These are phyloP conservation scores for Asarcornis scutulata DNA, from an alignment of 2,113 vertebrate genomes.

Conservation along the genomic window DNA sequence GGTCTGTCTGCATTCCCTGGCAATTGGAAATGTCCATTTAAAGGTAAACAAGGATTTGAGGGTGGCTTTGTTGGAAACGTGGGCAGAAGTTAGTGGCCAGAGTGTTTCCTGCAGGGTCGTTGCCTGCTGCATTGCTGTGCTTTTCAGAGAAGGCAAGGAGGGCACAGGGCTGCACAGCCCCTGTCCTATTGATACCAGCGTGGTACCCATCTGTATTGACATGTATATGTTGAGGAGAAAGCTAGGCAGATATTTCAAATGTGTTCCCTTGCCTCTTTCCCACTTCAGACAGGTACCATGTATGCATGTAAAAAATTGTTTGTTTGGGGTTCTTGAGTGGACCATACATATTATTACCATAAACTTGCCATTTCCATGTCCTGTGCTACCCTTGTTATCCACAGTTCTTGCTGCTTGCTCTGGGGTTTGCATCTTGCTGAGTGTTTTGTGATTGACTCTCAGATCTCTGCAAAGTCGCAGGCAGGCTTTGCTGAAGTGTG, in stretches of 20 bases:
- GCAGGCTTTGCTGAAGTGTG: background rate
- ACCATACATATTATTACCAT: background rate
- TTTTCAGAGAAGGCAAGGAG: background rate
- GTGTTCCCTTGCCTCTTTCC: background rate
- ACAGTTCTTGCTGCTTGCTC: background rate
- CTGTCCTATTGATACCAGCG: background rate
- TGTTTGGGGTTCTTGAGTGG: background rate
- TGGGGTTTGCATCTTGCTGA: background rate
- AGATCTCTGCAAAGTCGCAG: background rate
- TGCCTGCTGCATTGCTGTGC: background rate
- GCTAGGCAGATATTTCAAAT: background rate
- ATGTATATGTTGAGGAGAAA: background rate
- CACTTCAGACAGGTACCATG: background rate
- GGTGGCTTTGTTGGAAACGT: background rate
- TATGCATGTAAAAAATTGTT: background rate
- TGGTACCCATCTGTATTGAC: background rate
- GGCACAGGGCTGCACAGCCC: background rate
- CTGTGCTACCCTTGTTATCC: background rate
- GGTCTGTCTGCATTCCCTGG: background rate
- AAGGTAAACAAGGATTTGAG: background rate
- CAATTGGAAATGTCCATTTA: background rate
- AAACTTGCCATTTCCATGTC: background rate
- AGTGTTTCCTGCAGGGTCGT: background rate
- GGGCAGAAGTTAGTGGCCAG: background rate
- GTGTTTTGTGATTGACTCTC: background rate